Conservation (phyloP, 35 echinoderm and acorn worm species). For the Lytechinus pictus region DNA sequence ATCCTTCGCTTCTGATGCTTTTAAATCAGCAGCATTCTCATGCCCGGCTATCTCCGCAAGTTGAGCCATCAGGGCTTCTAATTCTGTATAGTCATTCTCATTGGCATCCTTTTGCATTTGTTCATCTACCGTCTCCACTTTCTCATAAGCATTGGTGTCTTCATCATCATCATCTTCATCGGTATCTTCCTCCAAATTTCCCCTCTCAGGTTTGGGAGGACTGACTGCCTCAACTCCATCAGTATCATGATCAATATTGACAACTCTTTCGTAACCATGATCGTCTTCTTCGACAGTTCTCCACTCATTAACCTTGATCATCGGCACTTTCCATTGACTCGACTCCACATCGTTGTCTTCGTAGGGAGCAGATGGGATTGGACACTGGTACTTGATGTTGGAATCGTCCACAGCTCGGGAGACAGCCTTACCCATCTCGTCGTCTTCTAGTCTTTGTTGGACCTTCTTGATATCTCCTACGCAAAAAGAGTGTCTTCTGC, state of each 20-base stretch:
- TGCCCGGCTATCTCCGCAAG: constrained; percentile 3
- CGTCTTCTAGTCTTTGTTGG: not conserved
- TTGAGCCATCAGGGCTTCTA: constrained; percentile 20
- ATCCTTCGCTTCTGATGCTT: not conserved
- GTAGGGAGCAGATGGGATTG: not conserved
- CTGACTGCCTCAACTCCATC: not conserved
- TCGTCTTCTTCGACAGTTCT: not conserved
- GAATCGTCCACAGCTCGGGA: constrained; percentile 27
- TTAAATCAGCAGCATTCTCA: constrained; percentile 4
- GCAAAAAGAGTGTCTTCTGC: constrained; percentile 41
- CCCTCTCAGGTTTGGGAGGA: constrained; percentile 7
- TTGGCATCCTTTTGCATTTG: not conserved
- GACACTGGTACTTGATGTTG: constrained; percentile 39
- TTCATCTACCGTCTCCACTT: constrained; percentile 31
- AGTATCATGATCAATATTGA: not conserved
- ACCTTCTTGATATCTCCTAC: constrained; percentile 40
- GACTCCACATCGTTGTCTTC: constrained; percentile 15
- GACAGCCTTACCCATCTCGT: not conserved
- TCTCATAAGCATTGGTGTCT: constrained; percentile 22
- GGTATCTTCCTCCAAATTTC: constrained; percentile 21
- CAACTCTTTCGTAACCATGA: constrained; percentile 26
- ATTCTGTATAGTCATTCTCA: constrained; percentile 44
- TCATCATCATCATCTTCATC: constrained; percentile 41
- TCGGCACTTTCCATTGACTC: not conserved
- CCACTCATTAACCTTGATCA: not conserved